These are phyloP conservation scores for Ceratosolen fusciceps DNA, from an alignment of 1,140 invertebrate species.

Conservation along the genomic window DNA sequence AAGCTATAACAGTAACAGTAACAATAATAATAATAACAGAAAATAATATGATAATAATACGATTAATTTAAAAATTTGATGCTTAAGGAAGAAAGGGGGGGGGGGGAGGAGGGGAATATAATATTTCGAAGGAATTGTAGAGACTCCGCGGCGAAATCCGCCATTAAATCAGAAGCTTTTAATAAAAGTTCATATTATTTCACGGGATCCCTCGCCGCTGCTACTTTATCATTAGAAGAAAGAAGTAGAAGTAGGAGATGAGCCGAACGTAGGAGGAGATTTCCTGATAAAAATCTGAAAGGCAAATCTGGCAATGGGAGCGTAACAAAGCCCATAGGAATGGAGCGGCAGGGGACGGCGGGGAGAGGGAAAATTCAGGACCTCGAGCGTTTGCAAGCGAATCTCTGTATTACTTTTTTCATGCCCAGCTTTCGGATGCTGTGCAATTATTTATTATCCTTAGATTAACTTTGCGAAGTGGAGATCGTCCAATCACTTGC, in stretches of 20 bases:
- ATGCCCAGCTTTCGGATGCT: neutral
- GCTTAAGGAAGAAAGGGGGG: no score
- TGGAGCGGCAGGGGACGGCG: no score
- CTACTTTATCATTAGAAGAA: constrained; percentile 29
- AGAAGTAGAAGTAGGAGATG: constrained; percentile 34
- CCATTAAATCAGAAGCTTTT: constrained; percentile 48
- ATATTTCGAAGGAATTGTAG: no score
- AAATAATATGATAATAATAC: no score
- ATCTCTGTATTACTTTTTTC: neutral
- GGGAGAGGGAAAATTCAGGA: neutral
- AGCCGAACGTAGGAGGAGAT: constrained; percentile 31
- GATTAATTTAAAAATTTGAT: no score
- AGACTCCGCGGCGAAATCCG: constrained; percentile 17
- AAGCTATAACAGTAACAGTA: no score
- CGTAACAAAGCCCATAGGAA: constrained; percentile 30
- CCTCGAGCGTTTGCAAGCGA: neutral
- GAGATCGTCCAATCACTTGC: neutral
- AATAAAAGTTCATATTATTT: constrained; percentile 43
- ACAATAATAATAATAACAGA: no score
- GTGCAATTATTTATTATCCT: constrained; percentile 32
- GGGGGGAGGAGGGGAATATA: no score
- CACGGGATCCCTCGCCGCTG: constrained; percentile 22
- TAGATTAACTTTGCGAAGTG: neutral
- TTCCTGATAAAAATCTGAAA: constrained; percentile 48
- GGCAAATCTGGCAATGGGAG: constrained; percentile 34